Percentiles rank a stretch among this genome's conserved stretches.
These are phyloP conservation scores for Lepidonotus clava DNA, from an alignment of 2,888 invertebrate genomes.

Conservation along the genomic window DNA sequence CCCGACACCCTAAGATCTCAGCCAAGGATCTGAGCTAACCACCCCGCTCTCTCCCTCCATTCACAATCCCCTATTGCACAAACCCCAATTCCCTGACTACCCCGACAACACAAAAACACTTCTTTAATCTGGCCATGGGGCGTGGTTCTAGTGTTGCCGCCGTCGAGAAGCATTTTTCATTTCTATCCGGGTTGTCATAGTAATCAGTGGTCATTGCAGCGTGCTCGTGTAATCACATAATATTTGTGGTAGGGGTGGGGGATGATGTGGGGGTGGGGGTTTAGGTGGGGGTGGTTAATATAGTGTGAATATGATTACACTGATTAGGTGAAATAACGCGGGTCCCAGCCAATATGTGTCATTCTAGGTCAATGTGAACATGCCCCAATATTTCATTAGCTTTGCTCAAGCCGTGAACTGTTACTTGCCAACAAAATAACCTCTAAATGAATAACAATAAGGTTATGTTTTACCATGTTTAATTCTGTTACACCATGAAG, in stretches of 20 bases:
- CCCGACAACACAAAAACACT: neutral
- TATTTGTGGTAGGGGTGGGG: neutral
- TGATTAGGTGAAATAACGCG: neutral
- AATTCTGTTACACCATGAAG: no score
- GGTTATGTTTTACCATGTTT: no score
- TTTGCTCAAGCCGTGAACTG: no score
- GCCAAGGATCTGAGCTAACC: no score
- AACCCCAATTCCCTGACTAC: neutral
- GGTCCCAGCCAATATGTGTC: no score
- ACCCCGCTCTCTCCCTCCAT: neutral
- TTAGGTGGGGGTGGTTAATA: neutral
- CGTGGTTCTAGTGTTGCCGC: neutral
- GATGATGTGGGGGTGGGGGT: neutral
- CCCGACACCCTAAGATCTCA: no score
- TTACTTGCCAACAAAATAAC: no score
- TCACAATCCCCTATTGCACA: neutral
- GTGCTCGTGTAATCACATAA: neutral
- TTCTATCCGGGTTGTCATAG: no score
- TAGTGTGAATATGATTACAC: constrained; percentile 11
- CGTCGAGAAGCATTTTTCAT: neutral
- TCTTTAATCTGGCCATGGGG: neutral
- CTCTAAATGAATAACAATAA: no score
- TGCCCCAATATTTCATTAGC: no score
- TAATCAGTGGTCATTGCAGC: neutral
- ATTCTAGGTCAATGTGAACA: no score